Evolutionary conservation across 2,797 vertebrate genomes (phyloP), one percentile per base, ranked within the genome.

Genomic region (Tokudaia tokunoshimensis): DNA sequence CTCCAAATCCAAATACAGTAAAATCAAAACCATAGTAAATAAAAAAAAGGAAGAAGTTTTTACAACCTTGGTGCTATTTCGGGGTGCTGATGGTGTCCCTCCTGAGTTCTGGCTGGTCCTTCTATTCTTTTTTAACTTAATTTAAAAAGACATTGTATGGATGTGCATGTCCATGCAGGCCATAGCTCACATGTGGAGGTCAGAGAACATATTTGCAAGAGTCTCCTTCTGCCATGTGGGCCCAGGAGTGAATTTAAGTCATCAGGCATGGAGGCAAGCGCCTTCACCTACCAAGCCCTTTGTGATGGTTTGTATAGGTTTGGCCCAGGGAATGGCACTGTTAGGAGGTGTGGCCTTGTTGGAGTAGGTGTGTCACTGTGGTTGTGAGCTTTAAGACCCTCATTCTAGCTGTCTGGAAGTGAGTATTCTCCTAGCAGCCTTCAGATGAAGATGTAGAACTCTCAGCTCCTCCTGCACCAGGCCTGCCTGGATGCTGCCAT

Each of bases 91-190:
- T 2, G 13, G 6, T 37, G 13, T 29, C 47, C 22, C 67, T 37
- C 2, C 26, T n/a, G 84, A 8, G 1, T 72, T 72, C 85, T 72
- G 1, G 12, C n/a, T 70, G 72, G 85, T n/a, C 50, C 50, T 98
- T 92, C 99, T 99, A 99, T 99, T 98, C 99, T 10, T 52, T 26
- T 86, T 7, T 15, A 2, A 84, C 80, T 84, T 84, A 12, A 20
- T 65, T 84, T 4, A 41, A 72, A 74, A 41, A 76, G 26, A 47
- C 4, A 47, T 3, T 50, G 44, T 29, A 47, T 14, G 41, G 44
- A 22, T 1, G 47, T 50, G 29, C 14, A 17, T 7, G 15, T 9
- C 6, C 11, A 26, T 26, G 24, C 22, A 17, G 9, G 29, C 75
- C 14, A 31, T 7, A 31, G 26, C 44, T 52, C 29, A 34, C 47